phyloP scores from a whole-genome alignment of 2,888 invertebrate species.

The Fissipunctia ypsillon region DNA sequence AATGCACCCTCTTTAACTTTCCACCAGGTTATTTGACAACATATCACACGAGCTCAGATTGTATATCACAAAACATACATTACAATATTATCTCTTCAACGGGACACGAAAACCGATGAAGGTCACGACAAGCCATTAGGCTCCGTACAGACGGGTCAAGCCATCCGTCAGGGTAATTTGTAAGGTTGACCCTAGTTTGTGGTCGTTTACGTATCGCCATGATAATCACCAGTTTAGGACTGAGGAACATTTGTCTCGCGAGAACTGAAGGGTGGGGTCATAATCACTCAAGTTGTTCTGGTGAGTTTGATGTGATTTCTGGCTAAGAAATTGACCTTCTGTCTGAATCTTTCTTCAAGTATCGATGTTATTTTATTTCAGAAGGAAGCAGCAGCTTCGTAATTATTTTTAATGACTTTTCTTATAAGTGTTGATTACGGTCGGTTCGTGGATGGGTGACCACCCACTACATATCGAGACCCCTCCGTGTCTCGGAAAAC shows the following conservation, averaged over 20 bases:
- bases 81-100: constrained; percentile 11
- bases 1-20: not conserved
- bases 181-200: constrained; percentile 49
- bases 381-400: not conserved
- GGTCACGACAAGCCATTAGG: constrained; percentile 47
- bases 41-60: too few species aligned
- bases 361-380: not conserved
- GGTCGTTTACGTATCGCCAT: constrained; percentile 39
- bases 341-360: not conserved
- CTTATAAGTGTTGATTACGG: not conserved
- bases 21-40: not conserved
- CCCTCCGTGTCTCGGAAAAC: too few species aligned
- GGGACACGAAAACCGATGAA: constrained; percentile 18
- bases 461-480: too few species aligned
- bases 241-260: constrained; percentile 10
- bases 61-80: constrained; percentile 1
- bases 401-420: not conserved
- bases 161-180: constrained; percentile 48
- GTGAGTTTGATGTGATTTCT: not conserved
- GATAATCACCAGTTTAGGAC: constrained; percentile 38
- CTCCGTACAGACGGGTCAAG: constrained; percentile 28
- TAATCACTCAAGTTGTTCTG: constrained; percentile 17
- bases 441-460: too few species aligned
- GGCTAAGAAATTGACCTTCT: not conserved
- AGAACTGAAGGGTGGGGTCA: not conserved